Evolutionary conservation across 2,113 vertebrate species (phyloP).

Genomic region (Phaetusa simplex): DNA sequence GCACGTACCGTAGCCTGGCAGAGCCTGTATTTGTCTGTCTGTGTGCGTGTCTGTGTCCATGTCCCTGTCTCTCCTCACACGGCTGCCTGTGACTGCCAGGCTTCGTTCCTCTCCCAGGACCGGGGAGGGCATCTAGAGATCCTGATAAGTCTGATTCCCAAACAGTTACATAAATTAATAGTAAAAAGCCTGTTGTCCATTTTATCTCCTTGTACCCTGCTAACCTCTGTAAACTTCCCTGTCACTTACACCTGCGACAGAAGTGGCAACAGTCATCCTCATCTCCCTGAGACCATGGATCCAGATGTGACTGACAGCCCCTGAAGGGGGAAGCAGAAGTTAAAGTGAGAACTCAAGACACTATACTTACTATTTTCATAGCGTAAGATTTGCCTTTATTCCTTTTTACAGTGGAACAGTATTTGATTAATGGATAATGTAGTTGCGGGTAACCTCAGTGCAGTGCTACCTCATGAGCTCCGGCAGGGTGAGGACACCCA

Average conservation of each 20-base stretch:
- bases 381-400: neutral
- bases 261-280: neutral
- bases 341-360: neutral
- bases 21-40: neutral
- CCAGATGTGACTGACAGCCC: neutral
- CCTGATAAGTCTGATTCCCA: neutral
- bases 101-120: neutral
- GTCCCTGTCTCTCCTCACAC: rapidly evolving
- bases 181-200: neutral
- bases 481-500: rapidly evolving
- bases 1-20: neutral
- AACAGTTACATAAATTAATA: neutral
- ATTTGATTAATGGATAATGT: neutral
- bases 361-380: neutral
- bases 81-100: neutral
- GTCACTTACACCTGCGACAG: neutral
- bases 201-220: neutral
- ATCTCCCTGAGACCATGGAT: neutral
- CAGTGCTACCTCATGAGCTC: neutral
- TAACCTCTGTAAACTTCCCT: neutral
- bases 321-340: neutral
- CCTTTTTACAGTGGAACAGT: neutral
- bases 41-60: neutral
- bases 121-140: neutral
- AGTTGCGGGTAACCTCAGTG: neutral